Base-by-base conservation (phyloP, 1,140 invertebrate species). In the Coenobita brevimanus region DNA sequence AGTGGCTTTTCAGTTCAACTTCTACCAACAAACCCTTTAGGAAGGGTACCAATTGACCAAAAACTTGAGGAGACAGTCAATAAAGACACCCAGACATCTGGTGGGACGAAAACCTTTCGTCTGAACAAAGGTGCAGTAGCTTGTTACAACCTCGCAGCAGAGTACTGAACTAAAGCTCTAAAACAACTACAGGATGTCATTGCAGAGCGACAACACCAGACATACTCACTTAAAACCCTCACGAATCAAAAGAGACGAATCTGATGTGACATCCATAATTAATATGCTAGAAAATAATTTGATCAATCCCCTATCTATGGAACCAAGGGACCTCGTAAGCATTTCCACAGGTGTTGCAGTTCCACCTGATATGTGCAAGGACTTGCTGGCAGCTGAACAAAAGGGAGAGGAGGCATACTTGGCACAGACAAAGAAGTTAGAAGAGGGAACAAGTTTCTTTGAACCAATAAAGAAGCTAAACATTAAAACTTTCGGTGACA, bases 131-230 rank as follows among this genome's bases (percentile, higher is more conserved):
- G 62, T 67, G 30, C 62, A 67, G 30, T 33, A 67, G n/a, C 62
- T 67, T 6, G 62, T 33, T 67, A 67, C 62, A 10, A 67, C 62
- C 62, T 67, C 30, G n/a, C 30, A 10, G 62, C 62, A 67, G 62
- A 67, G 8, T 33, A 67, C 62, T 10, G n/a, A 67, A 67, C 62
- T 10, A n/a, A 10, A 67, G 6, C 62, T 67, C 62, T 67, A 67
- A 24, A n/a, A 67, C 62, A 67, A 67, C 62, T 67, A 24, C 6
- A n/a, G 62, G 62, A 67, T 67, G 62, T 33, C 62, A 67, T 67
- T 67, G 62, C 62, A 67, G 62, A 67, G 62, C n/a, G 30, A 67
- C 62, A 67, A 67, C 62, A 67, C 21, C n/a, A n/a, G 62, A 67
- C 62, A 67, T 67, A 67, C 21, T 67, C 6, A 67, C 6, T 24